Conservation (phyloP, 53 echinoderm and acorn worm species). For the Holothuria scabra region DNA sequence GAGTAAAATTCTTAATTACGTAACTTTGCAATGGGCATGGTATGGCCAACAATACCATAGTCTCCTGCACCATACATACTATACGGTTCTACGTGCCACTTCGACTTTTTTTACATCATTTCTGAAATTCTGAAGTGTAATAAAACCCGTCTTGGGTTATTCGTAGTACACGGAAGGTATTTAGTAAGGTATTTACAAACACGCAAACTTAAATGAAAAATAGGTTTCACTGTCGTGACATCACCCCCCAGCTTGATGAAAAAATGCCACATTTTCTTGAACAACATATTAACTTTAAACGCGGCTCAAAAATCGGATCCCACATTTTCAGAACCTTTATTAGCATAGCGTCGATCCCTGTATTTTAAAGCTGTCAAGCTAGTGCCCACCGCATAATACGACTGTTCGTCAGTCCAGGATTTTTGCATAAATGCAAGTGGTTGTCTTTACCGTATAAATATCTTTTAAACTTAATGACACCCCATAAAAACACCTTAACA, state of each 20-base stretch:
- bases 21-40: too few species aligned
- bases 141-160: too few species aligned
- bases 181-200: too few species aligned
- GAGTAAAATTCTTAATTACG: too few species aligned
- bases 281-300: not conserved
- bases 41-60: too few species aligned
- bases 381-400: constrained; percentile 10
- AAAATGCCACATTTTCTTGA: not conserved
- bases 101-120: too few species aligned
- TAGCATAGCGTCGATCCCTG: not conserved
- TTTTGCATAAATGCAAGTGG: not conserved
- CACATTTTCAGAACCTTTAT: constrained; percentile 4
- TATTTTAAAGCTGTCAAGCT: not conserved
- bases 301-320: not conserved
- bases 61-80: too few species aligned
- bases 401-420: not conserved
- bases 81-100: too few species aligned
- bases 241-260: not conserved
- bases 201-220: too few species aligned
- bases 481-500: not conserved
- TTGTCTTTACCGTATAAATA: constrained; percentile 1
- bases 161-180: too few species aligned
- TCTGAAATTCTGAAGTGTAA: too few species aligned
- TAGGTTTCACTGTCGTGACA: too few species aligned
- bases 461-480: not conserved